Evolutionary conservation across 2,113 vertebrate species (phyloP), one percentile per base, ranked within the genome.

Genomic region (Cinclus cinclus): DNA sequence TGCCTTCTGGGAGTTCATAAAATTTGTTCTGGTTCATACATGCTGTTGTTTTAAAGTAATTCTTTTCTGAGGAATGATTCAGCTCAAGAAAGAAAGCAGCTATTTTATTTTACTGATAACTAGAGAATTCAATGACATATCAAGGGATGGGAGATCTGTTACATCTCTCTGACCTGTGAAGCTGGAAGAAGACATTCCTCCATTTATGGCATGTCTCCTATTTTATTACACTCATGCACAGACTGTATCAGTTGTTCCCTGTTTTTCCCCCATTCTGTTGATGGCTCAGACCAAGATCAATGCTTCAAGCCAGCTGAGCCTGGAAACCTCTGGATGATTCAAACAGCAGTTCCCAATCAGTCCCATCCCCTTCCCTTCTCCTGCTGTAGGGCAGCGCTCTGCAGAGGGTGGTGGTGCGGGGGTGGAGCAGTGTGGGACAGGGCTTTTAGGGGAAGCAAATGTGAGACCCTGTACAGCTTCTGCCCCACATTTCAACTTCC

Each of bases 401-500:
- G 69, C 7, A 3, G 74, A 67, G 69, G 21, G 41, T 28, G 17
- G 13, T 7, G 2, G 27, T 41, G 56, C 1, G 0, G 6, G 53
- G 55, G 25, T 17, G 5, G 81, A 84, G 31, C 7, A 1, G 37
- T 7, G 21, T 3, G 2, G 71, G 62, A 80, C 1, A 2, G n/a
- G 52, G 39, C 47, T 76, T 82, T 92, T 41, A 0, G 5, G 83
- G 73, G 75, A 94, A 91, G 67, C 4, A 5, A 92, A 85, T 2
- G 3, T 7, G 5, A 77, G 94, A 95, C 41, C 65, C 52, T 12
- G 1, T 15, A 39, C 87, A 91, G 82, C 77, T 95, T 90, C 90
- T 96, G 92, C 76, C 95, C 96, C 15, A 2, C 53, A 49, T 92
- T 96, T 97, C 95, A 92, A 94, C 90, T 95, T 92, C 87, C 6